A percentile compares a stretch with the other conserved stretches of the same genome.
These are phyloP conservation scores for Polypedilum vanderplanki DNA, from an alignment of 1,140 invertebrate genomes.

Conservation along the genomic window DNA sequence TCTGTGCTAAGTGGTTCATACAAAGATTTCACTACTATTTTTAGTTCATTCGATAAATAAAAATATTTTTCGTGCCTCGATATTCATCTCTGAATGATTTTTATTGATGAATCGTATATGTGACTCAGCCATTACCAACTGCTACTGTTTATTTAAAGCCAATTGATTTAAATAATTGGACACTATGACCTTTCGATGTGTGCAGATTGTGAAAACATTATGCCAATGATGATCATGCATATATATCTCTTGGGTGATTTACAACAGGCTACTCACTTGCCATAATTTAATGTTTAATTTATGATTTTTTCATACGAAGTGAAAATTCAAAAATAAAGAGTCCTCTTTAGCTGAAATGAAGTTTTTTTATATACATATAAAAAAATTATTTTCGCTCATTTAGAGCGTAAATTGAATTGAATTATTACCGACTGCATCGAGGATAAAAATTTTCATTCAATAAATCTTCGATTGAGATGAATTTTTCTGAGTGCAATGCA, in stretches of 20 bases:
- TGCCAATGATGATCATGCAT: not conserved
- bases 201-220: not conserved
- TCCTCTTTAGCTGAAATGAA: not conserved
- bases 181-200: not conserved
- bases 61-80: too few species aligned
- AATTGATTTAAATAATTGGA: not conserved
- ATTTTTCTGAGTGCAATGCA: not conserved
- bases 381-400: conserved; percentile 7
- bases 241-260: not conserved
- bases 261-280: not conserved
- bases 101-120: too few species aligned
- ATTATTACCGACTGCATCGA: conserved; percentile 3
- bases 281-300: conserved; percentile 10
- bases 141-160: too few species aligned
- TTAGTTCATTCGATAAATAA: too few species aligned
- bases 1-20: too few species aligned
- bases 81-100: too few species aligned
- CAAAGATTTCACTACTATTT: too few species aligned
- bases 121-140: too few species aligned
- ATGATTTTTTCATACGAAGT: not conserved
- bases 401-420: conserved; percentile 18
- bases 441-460: not conserved
- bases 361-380: not conserved
- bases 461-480: not conserved
- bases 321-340: not conserved